phyloP scores from a whole-genome alignment of 2,797 vertebrate genomes.

The Pristis pectinata region DNA sequence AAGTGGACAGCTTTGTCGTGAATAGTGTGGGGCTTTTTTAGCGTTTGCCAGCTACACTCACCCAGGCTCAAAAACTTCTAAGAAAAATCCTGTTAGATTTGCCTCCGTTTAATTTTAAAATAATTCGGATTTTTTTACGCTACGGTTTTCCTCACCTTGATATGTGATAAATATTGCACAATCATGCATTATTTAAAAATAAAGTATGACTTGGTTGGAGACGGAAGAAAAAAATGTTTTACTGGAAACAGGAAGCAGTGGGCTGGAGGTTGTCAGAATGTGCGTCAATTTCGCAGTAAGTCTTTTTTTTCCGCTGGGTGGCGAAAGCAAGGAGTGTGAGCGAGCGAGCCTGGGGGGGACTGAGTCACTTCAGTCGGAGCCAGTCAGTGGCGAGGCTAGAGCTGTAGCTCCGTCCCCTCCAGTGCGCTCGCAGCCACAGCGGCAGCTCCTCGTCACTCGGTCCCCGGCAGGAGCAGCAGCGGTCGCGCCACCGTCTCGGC shows the following conservation, averaged over 20 bases:
- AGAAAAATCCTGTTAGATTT: background rate
- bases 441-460: background rate
- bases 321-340: slow-evolving; percentile 40
- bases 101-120: background rate
- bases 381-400: background rate
- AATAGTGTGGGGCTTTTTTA: too few relatives aligned
- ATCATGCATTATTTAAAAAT: background rate
- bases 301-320: slow-evolving; percentile 40
- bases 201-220: background rate
- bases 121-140: background rate
- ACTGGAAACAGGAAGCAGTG: slow-evolving; percentile 23
- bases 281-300: slow-evolving; percentile 40
- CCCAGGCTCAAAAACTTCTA: background rate
- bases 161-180: background rate
- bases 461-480: background rate
- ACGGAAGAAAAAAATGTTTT: background rate
- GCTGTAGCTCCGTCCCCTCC: background rate
- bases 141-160: background rate
- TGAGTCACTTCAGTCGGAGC: background rate
- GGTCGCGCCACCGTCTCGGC: too few relatives aligned
- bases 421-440: background rate
- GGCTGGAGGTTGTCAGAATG: slow-evolving; percentile 21
- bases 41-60: too few relatives aligned
- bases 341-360: background rate
- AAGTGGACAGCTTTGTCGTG: too few relatives aligned